These are phyloP conservation scores for Patella depressa DNA, from an alignment of 2,888 invertebrate species.

Conservation along the genomic window DNA sequence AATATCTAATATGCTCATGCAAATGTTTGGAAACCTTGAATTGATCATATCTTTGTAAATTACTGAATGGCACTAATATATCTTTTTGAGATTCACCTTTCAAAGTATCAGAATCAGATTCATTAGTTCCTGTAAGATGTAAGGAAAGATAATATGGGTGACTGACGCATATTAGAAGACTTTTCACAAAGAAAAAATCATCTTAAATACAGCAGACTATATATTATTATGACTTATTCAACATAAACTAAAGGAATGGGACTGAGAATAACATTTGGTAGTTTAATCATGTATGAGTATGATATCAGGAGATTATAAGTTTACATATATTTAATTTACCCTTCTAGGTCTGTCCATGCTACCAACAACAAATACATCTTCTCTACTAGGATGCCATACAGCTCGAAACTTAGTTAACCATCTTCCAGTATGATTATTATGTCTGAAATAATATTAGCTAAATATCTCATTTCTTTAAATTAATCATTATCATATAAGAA, in stretches of 20 bases:
- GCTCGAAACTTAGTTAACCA: slow-evolving; percentile 72
- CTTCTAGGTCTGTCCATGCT: slow-evolving; percentile 69
- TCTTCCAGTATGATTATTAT: slow-evolving; percentile 72
- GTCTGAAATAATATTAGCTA: slow-evolving; percentile 48
- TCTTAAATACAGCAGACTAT: no score
- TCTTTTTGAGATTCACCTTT: background rate
- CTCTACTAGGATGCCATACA: slow-evolving; percentile 71
- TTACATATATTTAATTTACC: slow-evolving; percentile 39
- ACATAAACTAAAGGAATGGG: slow-evolving; percentile 18
- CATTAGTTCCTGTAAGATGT: no score
- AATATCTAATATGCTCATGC: background rate
- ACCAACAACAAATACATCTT: slow-evolving; percentile 72
- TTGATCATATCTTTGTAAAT: background rate
- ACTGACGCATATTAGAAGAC: no score
- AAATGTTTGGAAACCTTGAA: background rate
- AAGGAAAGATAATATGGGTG: no score
- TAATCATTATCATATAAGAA: slow-evolving; percentile 22
- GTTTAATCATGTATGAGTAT: background rate
- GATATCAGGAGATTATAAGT: background rate
- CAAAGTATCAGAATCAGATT: no score
- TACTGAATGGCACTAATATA: no score
- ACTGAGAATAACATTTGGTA: slow-evolving; percentile 11
- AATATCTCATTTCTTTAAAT: slow-evolving; percentile 20
- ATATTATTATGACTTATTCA: background rate
- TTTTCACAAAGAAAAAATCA: no score